phyloP scores from a whole-genome alignment of 2,888 invertebrate species.

The Hermaeophaga mercurialis region DNA sequence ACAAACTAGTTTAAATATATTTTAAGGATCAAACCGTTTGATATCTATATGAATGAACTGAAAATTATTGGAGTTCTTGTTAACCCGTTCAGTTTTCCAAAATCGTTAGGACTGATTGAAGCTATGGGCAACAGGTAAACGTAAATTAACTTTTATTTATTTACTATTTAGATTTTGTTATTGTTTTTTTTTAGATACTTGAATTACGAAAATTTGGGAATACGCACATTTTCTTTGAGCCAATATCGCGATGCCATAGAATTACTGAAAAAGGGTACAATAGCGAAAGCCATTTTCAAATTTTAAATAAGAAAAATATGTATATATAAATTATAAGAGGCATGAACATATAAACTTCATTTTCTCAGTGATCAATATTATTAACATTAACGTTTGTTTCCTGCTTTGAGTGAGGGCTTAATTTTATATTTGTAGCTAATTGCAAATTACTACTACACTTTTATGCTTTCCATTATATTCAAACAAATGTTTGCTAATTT shows the following conservation, averaged over 20 bases:
- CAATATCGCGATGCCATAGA: conserved; percentile 63
- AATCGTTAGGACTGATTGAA: conserved; percentile 65
- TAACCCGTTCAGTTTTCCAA: conserved; percentile 71
- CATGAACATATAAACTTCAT: too few species aligned
- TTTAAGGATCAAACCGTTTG: conserved; percentile 63
- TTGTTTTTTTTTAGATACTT: conserved; percentile 60
- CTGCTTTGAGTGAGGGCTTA: too few species aligned
- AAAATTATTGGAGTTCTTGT: conserved; percentile 69
- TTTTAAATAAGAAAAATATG: neutral
- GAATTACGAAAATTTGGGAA: conserved; percentile 65
- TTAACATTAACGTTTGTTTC: too few species aligned
- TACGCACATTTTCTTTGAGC: conserved; percentile 62
- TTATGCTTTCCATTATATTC: too few species aligned
- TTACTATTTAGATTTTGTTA: neutral
- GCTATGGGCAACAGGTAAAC: conserved; percentile 62
- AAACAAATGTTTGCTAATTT: too few species aligned
- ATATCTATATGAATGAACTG: conserved; percentile 68
- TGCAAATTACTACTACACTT: too few species aligned
- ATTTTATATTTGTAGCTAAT: too few species aligned
- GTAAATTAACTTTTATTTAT: neutral
- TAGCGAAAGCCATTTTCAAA: conserved; percentile 68
- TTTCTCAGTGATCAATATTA: too few species aligned
- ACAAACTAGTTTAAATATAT: too few species aligned
- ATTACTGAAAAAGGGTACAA: conserved; percentile 61
- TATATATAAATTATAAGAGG: too few species aligned